phyloP scores from a whole-genome alignment of 2,888 invertebrate species.

The Apotomis turbidana region DNA sequence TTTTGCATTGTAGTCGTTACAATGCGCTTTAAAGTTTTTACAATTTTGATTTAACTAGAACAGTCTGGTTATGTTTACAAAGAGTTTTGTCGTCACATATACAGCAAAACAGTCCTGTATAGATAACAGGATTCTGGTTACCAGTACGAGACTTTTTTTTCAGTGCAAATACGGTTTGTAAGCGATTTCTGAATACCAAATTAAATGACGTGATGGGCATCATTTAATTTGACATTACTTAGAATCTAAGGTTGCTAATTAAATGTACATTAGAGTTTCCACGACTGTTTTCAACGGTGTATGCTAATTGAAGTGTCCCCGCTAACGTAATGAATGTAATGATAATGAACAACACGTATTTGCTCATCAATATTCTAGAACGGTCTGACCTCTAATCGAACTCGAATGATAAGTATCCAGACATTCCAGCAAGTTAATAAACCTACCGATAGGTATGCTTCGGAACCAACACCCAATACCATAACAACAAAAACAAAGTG shows the following conservation, averaged over 20 bases:
- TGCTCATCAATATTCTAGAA: constrained; percentile 36
- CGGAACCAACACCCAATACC: not conserved
- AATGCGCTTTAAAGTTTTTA: too few species aligned
- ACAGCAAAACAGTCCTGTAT: too few species aligned
- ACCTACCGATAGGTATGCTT: constrained; percentile 1
- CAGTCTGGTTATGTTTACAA: too few species aligned
- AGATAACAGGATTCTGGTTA: too few species aligned
- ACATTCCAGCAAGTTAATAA: constrained; percentile 5
- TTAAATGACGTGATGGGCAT: too few species aligned
- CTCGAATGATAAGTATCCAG: constrained; percentile 32
- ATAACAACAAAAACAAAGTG: constrained; percentile 6
- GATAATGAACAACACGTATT: not conserved
- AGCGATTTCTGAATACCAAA: not conserved
- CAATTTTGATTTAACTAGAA: too few species aligned
- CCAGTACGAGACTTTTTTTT: too few species aligned
- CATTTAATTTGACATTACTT: too few species aligned
- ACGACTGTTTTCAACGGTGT: not conserved
- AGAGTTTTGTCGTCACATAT: too few species aligned
- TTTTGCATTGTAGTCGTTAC: too few species aligned
- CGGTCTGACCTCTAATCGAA: constrained; percentile 28
- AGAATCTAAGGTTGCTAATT: not conserved
- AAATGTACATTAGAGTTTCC: constrained; percentile 4
- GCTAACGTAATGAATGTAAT: constrained; percentile 1
- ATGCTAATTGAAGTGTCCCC: constrained; percentile 15
- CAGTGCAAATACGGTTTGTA: not conserved